Conservation (phyloP, 2,797 vertebrate genomes). For the Scomberomorus guttatus region DNA sequence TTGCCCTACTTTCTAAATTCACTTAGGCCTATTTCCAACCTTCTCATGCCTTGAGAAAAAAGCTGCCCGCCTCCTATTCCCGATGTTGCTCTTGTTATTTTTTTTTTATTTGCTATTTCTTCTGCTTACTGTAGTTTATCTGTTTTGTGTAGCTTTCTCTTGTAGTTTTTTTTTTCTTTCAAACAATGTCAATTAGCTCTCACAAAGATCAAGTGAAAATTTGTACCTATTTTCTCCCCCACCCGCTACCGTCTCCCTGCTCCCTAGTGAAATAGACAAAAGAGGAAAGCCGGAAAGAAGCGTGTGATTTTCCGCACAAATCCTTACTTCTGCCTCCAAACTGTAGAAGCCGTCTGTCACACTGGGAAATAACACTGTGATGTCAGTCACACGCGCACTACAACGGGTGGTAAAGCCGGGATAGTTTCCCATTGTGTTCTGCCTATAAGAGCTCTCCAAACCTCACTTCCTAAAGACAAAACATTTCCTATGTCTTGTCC, state of each 20-base stretch:
- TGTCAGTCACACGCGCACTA: constrained; percentile 52
- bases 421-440: constrained; percentile 44
- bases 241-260: constrained; percentile 39
- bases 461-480: constrained; percentile 37
- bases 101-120: constrained; percentile 47
- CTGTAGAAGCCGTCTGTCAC: constrained; percentile 50
- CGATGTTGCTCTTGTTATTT: constrained; percentile 22
- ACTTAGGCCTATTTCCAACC: constrained; percentile 81
- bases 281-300: constrained; percentile 32
- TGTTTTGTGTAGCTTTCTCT: constrained; percentile 56
- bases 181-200: constrained; percentile 74
- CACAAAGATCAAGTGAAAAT: constrained; percentile 57
- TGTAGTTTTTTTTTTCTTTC: constrained; percentile 34
- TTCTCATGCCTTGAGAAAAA: constrained; percentile 71
- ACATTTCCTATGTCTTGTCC: constrained; percentile 50
- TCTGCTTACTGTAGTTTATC: constrained; percentile 64
- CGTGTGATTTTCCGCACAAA: constrained; percentile 47
- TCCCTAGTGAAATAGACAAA: constrained; percentile 49
- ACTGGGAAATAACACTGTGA: constrained; percentile 67
- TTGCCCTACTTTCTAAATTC: constrained; percentile 88
- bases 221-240: constrained; percentile 55
- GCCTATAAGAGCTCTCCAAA: constrained; percentile 48
- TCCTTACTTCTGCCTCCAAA: constrained; percentile 50
- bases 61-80: constrained; percentile 59
- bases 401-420: constrained; percentile 31